phyloP scores from a whole-genome alignment of 2,113 vertebrate genomes.

The Daphoenositta chrysoptera region DNA sequence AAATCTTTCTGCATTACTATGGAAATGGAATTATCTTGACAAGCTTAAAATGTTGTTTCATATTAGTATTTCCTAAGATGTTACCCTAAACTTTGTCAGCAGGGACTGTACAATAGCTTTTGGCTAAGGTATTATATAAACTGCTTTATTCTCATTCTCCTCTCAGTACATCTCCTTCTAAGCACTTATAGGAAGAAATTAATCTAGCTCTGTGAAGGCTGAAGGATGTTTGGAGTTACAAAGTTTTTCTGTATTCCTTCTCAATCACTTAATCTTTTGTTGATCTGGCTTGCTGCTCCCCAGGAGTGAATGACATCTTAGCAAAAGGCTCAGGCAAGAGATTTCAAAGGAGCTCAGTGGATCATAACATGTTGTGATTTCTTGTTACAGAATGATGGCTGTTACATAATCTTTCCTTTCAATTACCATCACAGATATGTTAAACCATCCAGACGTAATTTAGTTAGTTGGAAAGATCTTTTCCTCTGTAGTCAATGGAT shows the following conservation, averaged over 20 bases:
- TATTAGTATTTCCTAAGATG: slow-evolving; percentile 20
- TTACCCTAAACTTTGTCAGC: background rate
- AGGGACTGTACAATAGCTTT: background rate
- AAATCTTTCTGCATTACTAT: slow-evolving; percentile 28
- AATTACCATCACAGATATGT: background rate
- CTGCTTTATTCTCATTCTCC: background rate
- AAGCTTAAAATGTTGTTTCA: slow-evolving; percentile 44
- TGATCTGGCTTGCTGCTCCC: background rate
- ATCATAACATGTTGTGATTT: background rate
- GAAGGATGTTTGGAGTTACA: background rate
- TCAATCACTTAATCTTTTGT: background rate
- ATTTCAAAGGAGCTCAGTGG: background rate
- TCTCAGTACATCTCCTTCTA: background rate
- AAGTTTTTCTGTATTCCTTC: background rate
- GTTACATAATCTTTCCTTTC: background rate
- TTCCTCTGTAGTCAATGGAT: background rate
- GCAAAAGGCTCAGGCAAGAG: background rate
- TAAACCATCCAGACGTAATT: background rate
- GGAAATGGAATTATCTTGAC: slow-evolving; percentile 26
- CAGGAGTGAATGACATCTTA: background rate
- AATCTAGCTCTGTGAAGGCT: background rate
- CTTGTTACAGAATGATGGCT: background rate
- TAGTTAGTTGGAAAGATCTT: background rate
- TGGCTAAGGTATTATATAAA: slow-evolving; percentile 12
- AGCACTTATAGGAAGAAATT: background rate